A percentile compares a stretch with the other conserved stretches of the same genome.
Conservation (phyloP, 2,113 vertebrate genomes). For the Butorides virescens region DNA sequence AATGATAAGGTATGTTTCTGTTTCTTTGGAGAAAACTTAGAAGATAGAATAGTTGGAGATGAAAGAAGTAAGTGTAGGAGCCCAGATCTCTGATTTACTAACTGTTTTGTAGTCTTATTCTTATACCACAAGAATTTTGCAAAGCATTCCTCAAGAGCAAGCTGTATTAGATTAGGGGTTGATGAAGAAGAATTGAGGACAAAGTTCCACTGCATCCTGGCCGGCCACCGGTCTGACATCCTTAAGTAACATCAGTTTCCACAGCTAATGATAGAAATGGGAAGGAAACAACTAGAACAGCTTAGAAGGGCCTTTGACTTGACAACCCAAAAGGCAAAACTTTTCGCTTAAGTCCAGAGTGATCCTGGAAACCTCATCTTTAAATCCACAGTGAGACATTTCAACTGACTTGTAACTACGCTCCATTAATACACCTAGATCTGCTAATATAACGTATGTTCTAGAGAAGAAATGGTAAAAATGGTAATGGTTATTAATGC, state of each 20-base stretch:
- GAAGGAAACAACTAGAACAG: background rate
- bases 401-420: background rate
- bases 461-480: background rate
- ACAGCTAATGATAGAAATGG: background rate
- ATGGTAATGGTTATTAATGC: background rate
- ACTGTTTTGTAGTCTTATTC: background rate
- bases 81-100: constrained; percentile 33
- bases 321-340: background rate
- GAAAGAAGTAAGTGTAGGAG: background rate
- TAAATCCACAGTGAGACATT: background rate
- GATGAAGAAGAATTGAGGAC: constrained; percentile 19
- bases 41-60: background rate
- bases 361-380: constrained; percentile 43
- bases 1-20: background rate
- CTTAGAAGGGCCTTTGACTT: background rate
- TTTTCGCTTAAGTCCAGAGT: background rate
- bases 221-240: background rate
- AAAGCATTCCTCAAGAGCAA: constrained; percentile 27
- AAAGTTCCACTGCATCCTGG: constrained; percentile 14
- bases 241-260: background rate
- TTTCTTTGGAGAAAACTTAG: background rate
- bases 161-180: background rate
- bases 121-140: constrained; percentile 45
- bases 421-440: background rate
- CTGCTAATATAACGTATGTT: background rate